These are phyloP conservation scores for Colaptes auratus DNA, from an alignment of 2,113 vertebrate genomes.

Conservation along the genomic window DNA sequence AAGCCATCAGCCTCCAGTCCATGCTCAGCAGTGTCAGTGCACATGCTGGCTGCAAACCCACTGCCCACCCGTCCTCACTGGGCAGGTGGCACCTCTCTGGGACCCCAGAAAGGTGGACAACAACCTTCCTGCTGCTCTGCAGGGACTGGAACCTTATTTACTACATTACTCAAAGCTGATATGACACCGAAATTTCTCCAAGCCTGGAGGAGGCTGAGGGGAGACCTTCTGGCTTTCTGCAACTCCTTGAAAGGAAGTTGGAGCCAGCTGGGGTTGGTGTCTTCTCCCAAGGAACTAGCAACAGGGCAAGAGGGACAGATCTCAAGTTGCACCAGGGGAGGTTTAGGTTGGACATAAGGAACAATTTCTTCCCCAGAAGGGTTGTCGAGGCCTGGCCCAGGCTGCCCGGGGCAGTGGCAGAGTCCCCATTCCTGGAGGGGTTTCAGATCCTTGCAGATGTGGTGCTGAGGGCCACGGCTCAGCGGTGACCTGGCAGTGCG, in stretches of 20 bases:
- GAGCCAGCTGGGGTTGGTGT: fast-evolving
- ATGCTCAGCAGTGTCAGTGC: fast-evolving
- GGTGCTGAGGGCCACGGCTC: fast-evolving
- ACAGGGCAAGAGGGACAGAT: fast-evolving
- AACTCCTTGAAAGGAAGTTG: background rate
- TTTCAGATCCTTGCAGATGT: fast-evolving
- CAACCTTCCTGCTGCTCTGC: background rate
- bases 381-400: fast-evolving
- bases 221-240: fast-evolving
- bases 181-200: background rate
- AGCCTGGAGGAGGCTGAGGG: background rate
- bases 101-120: background rate
- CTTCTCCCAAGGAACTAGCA: background rate
- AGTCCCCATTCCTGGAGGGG: background rate
- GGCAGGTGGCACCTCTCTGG: background rate
- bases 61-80: fast-evolving
- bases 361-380: background rate
- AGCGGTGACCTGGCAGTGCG: background rate
- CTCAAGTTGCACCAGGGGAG: background rate
- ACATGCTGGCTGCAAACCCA: background rate
- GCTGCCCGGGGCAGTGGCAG: background rate
- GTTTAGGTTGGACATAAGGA: background rate
- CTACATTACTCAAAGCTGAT: background rate
- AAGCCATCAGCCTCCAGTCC: background rate
- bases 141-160: background rate